A percentile compares a stretch with the other conserved stretches of the same genome.
Conservation (phyloP, 2,113 vertebrate genomes). For the Anoplopoma fimbria region DNA sequence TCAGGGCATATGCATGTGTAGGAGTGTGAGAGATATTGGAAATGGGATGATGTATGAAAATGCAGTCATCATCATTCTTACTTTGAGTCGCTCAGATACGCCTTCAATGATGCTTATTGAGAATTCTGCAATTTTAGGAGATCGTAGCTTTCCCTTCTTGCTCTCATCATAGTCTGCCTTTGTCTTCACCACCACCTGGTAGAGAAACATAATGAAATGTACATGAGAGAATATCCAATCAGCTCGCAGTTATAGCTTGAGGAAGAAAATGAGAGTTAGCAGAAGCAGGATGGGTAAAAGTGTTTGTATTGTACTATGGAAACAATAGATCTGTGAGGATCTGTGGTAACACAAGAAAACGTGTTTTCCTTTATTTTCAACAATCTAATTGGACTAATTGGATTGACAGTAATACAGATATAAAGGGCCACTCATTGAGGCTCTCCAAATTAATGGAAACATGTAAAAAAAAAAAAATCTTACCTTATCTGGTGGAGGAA, state of each 20-base stretch:
- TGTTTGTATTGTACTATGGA: not conserved
- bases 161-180: slow-evolving; percentile 94
- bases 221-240: not conserved
- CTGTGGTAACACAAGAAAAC: too few species aligned
- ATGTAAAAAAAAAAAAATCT: not conserved
- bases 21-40: slow-evolving; percentile 20
- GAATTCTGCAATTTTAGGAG: slow-evolving; percentile 94
- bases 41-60: slow-evolving; percentile 9
- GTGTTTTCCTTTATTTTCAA: not conserved
- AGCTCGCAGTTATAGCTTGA: not conserved
- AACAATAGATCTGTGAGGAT: not conserved
- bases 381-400: not conserved
- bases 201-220: slow-evolving; percentile 19
- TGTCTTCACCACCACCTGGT: slow-evolving; percentile 95
- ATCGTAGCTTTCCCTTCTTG: slow-evolving; percentile 90
- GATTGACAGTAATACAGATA: not conserved
- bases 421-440: not conserved
- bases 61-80: slow-evolving; percentile 75
- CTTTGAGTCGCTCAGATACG: slow-evolving; percentile 94
- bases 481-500: slow-evolving; percentile 95
- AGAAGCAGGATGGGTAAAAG: not conserved
- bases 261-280: not conserved
- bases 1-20: slow-evolving; percentile 15
- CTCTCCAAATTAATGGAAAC: not conserved
- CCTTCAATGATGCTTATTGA: slow-evolving; percentile 95